These are phyloP conservation scores for Tribolium madens DNA, from an alignment of 1,140 invertebrate species.

Conservation along the genomic window DNA sequence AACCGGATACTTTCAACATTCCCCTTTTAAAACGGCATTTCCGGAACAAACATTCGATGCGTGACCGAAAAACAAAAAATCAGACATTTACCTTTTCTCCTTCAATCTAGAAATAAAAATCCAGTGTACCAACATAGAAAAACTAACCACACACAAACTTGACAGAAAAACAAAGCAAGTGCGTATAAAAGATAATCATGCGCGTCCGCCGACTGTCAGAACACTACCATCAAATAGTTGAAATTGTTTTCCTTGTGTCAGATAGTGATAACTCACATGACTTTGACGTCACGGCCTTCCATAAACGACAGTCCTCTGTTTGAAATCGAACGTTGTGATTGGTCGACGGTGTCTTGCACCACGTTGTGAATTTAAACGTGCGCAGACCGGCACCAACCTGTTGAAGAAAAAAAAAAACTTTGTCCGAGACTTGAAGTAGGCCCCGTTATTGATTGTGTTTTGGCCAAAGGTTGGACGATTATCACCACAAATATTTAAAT, in stretches of 20 bases:
- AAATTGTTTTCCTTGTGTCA: constrained; percentile 55
- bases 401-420: constrained; percentile 5
- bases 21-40: constrained; percentile 39
- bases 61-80: constrained; percentile 16
- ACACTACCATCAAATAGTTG: constrained; percentile 53
- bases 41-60: constrained; percentile 27
- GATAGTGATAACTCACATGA: constrained; percentile 59
- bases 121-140: not conserved
- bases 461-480: constrained; percentile 20
- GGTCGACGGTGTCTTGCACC: constrained; percentile 39
- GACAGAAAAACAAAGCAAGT: constrained; percentile 9
- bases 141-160: not conserved
- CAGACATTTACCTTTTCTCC: constrained; percentile 22
- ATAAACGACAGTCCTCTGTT: constrained; percentile 38
- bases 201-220: constrained; percentile 32
- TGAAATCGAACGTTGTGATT: constrained; percentile 13
- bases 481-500: constrained; percentile 30
- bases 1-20: constrained; percentile 44
- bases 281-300: constrained; percentile 58
- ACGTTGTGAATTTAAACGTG: constrained; percentile 37
- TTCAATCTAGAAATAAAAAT: constrained; percentile 7
- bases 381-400: constrained; percentile 39
- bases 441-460: constrained; percentile 35
- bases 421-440: not conserved
- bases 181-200: constrained; percentile 8